These are phyloP conservation scores for Takifugu bimaculatus DNA, from an alignment of 2,113 vertebrate genomes.

Conservation along the genomic window DNA sequence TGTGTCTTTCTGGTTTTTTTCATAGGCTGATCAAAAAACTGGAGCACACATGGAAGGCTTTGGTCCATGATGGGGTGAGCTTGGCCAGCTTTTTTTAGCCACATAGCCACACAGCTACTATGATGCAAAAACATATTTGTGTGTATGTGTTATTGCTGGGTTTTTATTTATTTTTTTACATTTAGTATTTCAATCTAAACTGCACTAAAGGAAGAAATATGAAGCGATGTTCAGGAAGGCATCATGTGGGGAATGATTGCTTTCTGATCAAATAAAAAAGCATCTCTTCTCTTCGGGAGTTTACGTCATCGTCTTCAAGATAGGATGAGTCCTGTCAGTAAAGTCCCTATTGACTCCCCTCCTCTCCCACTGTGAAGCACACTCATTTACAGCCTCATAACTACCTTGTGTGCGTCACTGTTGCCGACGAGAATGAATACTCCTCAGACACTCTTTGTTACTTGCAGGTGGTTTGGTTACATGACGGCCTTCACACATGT, in stretches of 20 bases:
- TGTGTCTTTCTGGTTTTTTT: slow-evolving; percentile 13
- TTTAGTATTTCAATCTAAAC: too few species aligned
- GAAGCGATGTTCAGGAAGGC: too few species aligned
- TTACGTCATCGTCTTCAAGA: slow-evolving; percentile 6
- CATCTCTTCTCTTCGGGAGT: background rate
- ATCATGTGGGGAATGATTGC: too few species aligned
- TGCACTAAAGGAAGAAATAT: too few species aligned
- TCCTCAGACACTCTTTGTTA: background rate
- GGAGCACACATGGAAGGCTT: slow-evolving; percentile 97
- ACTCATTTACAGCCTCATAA: background rate
- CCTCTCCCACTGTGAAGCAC: slow-evolving; percentile 12
- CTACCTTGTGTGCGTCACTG: slow-evolving; percentile 24
- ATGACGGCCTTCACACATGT: slow-evolving; percentile 13
- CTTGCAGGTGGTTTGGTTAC: slow-evolving; percentile 3
- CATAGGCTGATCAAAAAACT: slow-evolving; percentile 95
- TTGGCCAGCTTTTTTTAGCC: slow-evolving; percentile 5
- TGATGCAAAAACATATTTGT: too few species aligned
- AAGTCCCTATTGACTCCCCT: slow-evolving; percentile 7
- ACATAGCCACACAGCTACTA: too few species aligned
- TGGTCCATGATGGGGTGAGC: slow-evolving; percentile 95
- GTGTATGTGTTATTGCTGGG: too few species aligned
- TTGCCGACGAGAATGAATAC: slow-evolving; percentile 5
- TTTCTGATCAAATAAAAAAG: background rate
- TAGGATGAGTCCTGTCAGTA: slow-evolving; percentile 1
- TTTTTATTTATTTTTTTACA: too few species aligned